Evolutionary conservation across 1,140 invertebrate genomes (phyloP), one percentile per base, ranked within the genome.

Genomic region (Hormaphis cornu): DNA sequence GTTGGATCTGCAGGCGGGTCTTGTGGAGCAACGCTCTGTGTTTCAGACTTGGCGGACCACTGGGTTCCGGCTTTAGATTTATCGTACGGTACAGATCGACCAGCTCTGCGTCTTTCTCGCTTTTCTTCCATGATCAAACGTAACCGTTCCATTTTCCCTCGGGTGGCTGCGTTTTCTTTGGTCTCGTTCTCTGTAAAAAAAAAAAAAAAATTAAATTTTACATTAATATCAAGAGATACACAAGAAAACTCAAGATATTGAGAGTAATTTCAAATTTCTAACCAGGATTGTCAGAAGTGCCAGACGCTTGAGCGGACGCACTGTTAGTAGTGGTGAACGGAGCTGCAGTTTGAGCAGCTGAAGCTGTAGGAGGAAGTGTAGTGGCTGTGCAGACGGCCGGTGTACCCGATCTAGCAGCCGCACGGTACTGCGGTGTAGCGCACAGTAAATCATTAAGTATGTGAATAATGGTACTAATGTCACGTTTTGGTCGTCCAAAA

Each of bases 401-500:
- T 24, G 70, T 63, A n/a, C 63, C 53, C 12, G 53, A 33, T 69
- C 79, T 75, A n/a, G 77, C 73, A 24, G 77, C 76, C 9, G 77
- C 82, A 76, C 81, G 35, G 73, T 81, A 81, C 69, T 82, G 78
- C 24, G 92, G 89, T 46, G 89, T 88, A 46, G 91, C 90, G 78
- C 91, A 93, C 24, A 97, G 80, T 72, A 97, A 82, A 80, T 96
- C 94, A 79, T 96, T 96, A 24, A 96, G 80, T 78, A 97, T 96
- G 77, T 96, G 93, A 70, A 96, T 93, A 61, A 97, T 95, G 16
- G 94, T 97, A 56, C 88, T 91, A 69, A 96, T 93, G 78, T 95
- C 91, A 18, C 91, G 84, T 74, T 93, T 91, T 10, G 94, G 93
- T 72, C 90, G 84, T 0, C 93, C 93, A 76, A 88, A 87, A 72